phyloP scores from a whole-genome alignment of 2,888 invertebrate species.

The Tenthredo amoena region DNA sequence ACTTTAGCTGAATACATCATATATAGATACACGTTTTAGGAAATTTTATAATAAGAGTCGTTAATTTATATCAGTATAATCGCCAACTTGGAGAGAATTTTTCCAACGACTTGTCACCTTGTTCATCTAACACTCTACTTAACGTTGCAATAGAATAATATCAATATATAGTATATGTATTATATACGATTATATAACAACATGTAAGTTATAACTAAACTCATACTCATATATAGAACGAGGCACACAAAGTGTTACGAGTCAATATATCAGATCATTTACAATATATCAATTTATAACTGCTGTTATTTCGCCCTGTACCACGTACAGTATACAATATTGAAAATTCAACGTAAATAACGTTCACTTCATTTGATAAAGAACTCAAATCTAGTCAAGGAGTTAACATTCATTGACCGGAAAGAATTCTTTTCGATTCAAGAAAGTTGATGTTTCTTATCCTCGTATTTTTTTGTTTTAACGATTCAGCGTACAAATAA shows the following conservation, averaged over 20 bases:
- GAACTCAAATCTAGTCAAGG: neutral
- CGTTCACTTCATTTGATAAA: too few species aligned
- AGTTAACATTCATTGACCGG: neutral
- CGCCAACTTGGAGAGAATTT: neutral
- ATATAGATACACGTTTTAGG: too few species aligned
- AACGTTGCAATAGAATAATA: constrained; percentile 45
- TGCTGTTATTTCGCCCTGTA: neutral
- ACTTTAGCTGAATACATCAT: too few species aligned
- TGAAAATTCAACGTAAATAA: neutral
- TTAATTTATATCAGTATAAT: neutral
- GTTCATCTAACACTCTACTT: constrained; percentile 3
- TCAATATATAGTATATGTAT: constrained; percentile 29
- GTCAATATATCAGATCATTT: neutral
- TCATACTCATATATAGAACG: neutral
- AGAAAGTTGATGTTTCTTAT: neutral
- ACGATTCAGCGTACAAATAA: constrained; percentile 10
- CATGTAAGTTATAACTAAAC: neutral
- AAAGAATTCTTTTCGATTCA: neutral
- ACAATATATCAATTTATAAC: neutral
- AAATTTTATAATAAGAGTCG: neutral
- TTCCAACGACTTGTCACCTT: constrained; percentile 25
- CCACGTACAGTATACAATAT: neutral
- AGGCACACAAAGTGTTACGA: neutral
- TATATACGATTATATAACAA: constrained; percentile 27
- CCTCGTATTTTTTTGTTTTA: neutral